Percentiles rank a stretch among this genome's conserved stretches.
Evolutionary conservation across 2,797 vertebrate species (phyloP).

Genomic region (Myotis planiceps): DNA sequence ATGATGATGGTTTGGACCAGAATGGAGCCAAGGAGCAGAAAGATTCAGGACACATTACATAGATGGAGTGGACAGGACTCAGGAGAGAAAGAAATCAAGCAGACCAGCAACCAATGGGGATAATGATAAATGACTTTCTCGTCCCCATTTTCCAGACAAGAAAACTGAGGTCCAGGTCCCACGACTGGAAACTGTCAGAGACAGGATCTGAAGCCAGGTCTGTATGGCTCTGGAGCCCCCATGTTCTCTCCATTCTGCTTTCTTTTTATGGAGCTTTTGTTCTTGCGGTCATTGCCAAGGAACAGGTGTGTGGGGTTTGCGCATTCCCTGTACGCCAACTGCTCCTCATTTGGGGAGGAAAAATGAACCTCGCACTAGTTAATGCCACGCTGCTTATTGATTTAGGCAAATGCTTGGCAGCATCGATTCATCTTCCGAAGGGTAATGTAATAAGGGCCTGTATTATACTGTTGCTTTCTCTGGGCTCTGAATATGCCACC

Average conservation of each 20-base stretch:
- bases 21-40: background rate
- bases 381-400: slow-evolving; percentile 65
- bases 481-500: slow-evolving; percentile 17
- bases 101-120: background rate
- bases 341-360: slow-evolving; percentile 58
- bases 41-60: background rate
- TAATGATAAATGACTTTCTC: background rate
- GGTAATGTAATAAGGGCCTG: slow-evolving; percentile 67
- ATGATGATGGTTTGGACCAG: background rate
- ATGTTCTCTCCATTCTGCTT: background rate
- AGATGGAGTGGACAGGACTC: background rate
- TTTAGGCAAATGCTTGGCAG: slow-evolving; percentile 73
- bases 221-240: background rate
- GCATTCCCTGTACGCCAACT: background rate
- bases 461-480: slow-evolving; percentile 53
- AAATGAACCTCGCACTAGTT: slow-evolving; percentile 61
- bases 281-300: background rate
- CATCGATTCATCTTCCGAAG: slow-evolving; percentile 68
- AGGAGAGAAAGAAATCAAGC: too few species aligned
- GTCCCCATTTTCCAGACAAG: background rate
- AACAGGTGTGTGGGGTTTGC: slow-evolving; percentile 57
- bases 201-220: background rate
- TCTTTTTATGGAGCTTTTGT: background rate
- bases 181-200: background rate
- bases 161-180: background rate